A percentile compares a stretch with the other conserved stretches of the same genome.
phyloP scores from a whole-genome alignment of 2,797 vertebrate species.

The Lepus townsendii region DNA sequence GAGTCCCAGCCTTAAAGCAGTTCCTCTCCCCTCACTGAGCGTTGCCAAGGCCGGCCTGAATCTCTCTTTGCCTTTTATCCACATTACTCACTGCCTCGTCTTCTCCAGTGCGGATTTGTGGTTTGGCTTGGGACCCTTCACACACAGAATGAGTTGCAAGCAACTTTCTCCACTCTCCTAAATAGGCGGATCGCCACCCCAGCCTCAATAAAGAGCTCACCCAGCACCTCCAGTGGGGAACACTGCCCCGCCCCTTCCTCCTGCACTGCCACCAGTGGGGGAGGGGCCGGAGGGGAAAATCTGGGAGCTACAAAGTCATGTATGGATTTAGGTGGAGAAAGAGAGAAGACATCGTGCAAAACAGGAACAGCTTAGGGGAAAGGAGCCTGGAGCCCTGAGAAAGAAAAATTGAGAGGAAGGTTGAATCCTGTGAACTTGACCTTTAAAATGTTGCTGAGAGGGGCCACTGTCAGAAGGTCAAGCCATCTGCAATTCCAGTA shows the following conservation, averaged over 20 bases:
- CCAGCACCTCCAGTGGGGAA: background rate
- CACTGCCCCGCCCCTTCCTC: background rate
- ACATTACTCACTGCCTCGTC: slow-evolving; percentile 53
- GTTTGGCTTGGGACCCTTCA: slow-evolving; percentile 30
- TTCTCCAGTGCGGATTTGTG: slow-evolving; percentile 42
- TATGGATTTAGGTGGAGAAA: background rate
- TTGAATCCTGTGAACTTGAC: background rate
- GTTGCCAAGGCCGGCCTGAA: slow-evolving; percentile 43
- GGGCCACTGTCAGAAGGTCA: no score
- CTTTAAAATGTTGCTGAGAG: background rate
- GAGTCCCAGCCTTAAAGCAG: slow-evolving; percentile 67
- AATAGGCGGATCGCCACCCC: background rate
- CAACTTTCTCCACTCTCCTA: background rate
- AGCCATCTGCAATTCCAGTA: no score
- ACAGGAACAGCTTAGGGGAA: background rate
- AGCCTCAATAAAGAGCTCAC: background rate
- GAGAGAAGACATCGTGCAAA: background rate
- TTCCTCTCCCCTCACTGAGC: background rate
- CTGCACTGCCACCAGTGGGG: background rate
- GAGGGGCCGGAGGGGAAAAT: background rate
- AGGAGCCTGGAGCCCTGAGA: background rate
- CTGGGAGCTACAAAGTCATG: background rate
- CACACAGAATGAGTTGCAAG: slow-evolving; percentile 29
- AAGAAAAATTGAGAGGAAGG: background rate
- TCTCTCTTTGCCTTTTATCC: slow-evolving; percentile 59